Evolutionary conservation across 2,797 vertebrate genomes (phyloP).

Genomic region (Melopsittacus undulatus): DNA sequence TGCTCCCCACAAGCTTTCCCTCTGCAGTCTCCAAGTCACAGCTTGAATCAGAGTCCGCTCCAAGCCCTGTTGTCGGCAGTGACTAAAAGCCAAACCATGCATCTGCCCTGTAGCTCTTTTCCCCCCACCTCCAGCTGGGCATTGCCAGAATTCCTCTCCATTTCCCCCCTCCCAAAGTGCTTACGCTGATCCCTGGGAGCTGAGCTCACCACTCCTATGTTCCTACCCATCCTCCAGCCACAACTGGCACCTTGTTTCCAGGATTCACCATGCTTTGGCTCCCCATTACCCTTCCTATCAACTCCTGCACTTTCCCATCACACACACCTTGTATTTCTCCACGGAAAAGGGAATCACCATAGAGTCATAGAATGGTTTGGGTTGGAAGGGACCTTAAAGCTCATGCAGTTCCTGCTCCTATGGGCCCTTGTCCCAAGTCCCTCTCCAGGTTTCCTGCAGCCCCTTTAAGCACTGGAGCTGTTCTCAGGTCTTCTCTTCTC

Average conservation of each 20-base stretch:
- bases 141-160: conserved; percentile 43
- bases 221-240: background rate
- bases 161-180: background rate
- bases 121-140: background rate
- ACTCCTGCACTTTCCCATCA: background rate
- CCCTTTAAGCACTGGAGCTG: background rate
- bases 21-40: conserved; percentile 16
- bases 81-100: conserved; percentile 16
- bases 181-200: background rate
- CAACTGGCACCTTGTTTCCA: background rate
- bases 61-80: background rate
- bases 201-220: background rate
- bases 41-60: background rate
- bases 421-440: background rate
- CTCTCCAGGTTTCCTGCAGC: background rate
- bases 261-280: background rate
- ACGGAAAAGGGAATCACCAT: background rate
- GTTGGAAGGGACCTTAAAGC: background rate
- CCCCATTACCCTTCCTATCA: background rate
- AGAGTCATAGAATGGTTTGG: background rate
- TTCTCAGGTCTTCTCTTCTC: background rate
- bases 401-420: background rate
- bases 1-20: background rate
- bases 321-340: rapidly evolving
- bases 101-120: background rate